Evolutionary conservation across 2,888 invertebrate genomes (phyloP), one percentile per base, ranked within the genome.

Genomic region (Eupeodes luniger): DNA sequence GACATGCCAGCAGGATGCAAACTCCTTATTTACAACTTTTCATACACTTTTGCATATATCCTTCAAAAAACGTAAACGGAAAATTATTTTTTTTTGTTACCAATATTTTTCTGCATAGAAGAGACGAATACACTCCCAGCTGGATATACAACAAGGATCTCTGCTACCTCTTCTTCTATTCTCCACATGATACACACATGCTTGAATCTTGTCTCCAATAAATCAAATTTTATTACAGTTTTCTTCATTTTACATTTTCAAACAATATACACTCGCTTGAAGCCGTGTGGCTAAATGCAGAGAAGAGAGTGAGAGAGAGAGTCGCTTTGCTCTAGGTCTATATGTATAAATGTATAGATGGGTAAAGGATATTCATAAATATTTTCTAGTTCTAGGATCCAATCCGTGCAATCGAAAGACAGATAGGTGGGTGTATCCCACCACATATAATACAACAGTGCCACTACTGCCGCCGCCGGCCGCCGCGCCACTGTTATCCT

Each of bases 221-320:
- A 93, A 93, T 93, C 93, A 93, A 93, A 93, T 93, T 93, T 93
- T 93, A 93, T 93, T 93, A 93, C 93, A 93, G 92, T 93, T 93
- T 93, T 93, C 93, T 93, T 93, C 93, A 93, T 93, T 92, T 88
- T 88, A 88, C 88, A 85, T 88, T 88, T 88, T 81, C 88, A 81
- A 85, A 85, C 88, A 88, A 85, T 49, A 88, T 49, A 66, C 81
- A 88, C 88, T 85, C 76, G 67, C 88, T 40, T 69, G 70, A 62
- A 67, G 51, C 11, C 12, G 6, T 59, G 47, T 47, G 62, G 36
- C 57, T n/a, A 19, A 44, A n/a, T 36, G 11, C n/a, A 40, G 62
- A 57, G 76, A 70, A 40, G 11, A 62, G 40, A 1, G 14, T 6
- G 16, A n/a, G 44, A 40, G 1, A 16, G 4, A 40, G 27, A 27